Base-by-base conservation (phyloP, 2,113 vertebrate genomes). In the Aramus guarauna region DNA sequence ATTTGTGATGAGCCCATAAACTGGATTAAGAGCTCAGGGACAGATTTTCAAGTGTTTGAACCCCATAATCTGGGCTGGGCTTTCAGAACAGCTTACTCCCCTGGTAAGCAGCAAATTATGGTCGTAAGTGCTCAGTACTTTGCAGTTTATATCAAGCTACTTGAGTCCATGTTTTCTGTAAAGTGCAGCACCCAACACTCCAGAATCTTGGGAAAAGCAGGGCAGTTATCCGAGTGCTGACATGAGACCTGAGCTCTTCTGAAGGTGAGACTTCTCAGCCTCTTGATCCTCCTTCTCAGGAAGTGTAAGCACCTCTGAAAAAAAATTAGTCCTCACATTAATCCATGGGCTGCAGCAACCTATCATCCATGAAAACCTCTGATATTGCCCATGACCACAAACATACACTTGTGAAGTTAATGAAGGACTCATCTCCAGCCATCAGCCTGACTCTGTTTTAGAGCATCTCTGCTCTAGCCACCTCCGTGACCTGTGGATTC, bases 1-100 rank as follows among this genome's bases (percentile, higher is more conserved):
- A 39, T 62, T 93, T 2, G 0, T 74, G 85, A 74, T 30, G 88
- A 96, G 55, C 39, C 47, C 85, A 29, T 47, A 74, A 90, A 81
- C 59, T 73, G 56, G 79, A 84, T 91, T 94, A 91, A 92, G 68
- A 86, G 59, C 82, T 86, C 90, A 92, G 53, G 58, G 37, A 53
- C 56, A 63, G 93, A 79, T 85, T 95, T 89, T 48, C 37, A 22
- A 9, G 53, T n/a, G 6, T 90, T 76, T 90, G 50, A 76, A 93
- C 80, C 66, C 50, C 62, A 41, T 82, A 76, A 93, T 85, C 90
- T 82, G 74, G 69, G 34, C 41, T 72, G 69, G 36, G 27, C n/a
- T 96, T 78, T 64, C 43, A 41, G 43, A 92, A 75, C 9, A 91
- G 69, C 39, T 93, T 69, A 67, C 18, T 19, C 19, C 9, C 16